Evolutionary conservation across 2,797 vertebrate species (phyloP).

Genomic region (Heteromormyrus szaboi): DNA sequence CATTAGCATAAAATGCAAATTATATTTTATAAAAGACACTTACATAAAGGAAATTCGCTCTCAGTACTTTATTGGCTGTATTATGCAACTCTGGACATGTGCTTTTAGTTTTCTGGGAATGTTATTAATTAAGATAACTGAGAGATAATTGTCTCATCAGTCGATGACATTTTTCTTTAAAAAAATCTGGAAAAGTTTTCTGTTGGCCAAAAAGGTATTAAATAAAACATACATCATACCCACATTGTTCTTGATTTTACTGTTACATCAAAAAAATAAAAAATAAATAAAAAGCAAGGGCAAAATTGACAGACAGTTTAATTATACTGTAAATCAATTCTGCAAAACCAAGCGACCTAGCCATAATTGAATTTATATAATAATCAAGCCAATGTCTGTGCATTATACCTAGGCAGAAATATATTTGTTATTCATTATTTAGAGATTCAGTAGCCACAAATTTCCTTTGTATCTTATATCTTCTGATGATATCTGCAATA

Average conservation of each 20-base stretch:
- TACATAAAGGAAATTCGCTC: neutral
- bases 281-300: neutral
- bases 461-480: neutral
- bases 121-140: neutral
- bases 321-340: neutral
- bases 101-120: neutral
- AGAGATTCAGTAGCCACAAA: neutral
- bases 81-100: neutral
- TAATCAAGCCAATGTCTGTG: neutral
- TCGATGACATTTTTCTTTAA: neutral
- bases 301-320: neutral
- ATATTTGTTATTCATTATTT: neutral
- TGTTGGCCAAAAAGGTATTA: neutral
- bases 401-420: neutral
- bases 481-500: neutral
- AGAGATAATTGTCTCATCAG: neutral
- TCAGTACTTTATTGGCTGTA: neutral
- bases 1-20: neutral
- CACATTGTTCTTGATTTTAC: neutral
- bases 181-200: neutral
- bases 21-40: neutral
- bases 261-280: neutral
- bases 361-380: neutral
- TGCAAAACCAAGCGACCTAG: neutral
- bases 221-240: neutral